A percentile compares a stretch with the other conserved stretches of the same genome.
Conservation (phyloP, 2,888 invertebrate species). For the Argyresthia goedartella region DNA sequence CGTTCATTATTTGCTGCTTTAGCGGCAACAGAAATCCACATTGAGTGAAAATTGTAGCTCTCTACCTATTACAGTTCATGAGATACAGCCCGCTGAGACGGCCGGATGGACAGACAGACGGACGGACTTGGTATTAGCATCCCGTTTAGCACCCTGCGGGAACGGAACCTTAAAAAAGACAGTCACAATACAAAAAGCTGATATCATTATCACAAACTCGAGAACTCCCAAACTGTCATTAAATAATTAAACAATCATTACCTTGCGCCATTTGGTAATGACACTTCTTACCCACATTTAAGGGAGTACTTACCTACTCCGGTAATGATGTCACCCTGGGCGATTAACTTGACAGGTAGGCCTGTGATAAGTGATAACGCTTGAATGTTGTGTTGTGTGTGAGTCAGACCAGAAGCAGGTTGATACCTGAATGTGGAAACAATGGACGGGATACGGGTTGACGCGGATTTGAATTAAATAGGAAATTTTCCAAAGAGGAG, state of each 20-base stretch:
- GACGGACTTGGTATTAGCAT: no score
- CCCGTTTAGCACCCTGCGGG: no score
- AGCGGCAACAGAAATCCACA: no score
- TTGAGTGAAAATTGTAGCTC: no score
- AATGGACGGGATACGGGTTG: neutral
- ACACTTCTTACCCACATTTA: neutral
- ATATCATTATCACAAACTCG: neutral
- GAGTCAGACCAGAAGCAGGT: neutral
- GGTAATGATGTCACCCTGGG: slow-evolving; percentile 33
- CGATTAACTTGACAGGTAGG: slow-evolving; percentile 33
- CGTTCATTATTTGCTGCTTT: no score
- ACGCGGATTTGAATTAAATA: no score
- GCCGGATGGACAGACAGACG: no score
- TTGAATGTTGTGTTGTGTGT: neutral
- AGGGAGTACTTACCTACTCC: neutral
- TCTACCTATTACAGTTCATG: no score
- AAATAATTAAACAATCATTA: neutral
- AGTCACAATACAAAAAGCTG: no score
- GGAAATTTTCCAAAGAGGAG: no score
- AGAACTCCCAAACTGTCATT: neutral
- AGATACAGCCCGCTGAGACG: no score
- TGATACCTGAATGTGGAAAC: neutral
- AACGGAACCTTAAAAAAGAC: no score
- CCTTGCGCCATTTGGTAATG: neutral
- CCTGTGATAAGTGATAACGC: neutral